These are phyloP conservation scores for Deroplatys truncata DNA, from an alignment of 2,888 invertebrate genomes.

Conservation along the genomic window DNA sequence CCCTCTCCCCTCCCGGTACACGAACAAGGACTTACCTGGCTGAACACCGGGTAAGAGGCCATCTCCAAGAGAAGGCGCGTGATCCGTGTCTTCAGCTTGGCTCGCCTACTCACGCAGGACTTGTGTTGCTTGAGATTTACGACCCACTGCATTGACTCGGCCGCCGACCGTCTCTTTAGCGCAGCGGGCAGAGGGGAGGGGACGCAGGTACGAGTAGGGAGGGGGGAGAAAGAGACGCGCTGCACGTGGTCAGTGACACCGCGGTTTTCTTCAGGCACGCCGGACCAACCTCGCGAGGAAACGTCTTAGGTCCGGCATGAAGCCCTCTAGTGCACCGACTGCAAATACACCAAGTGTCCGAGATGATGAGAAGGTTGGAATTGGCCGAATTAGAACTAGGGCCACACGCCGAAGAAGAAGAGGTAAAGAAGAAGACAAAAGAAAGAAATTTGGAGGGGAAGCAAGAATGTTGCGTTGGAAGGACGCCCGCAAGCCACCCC, in stretches of 20 bases:
- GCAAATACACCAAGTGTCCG: neutral
- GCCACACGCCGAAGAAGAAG: neutral
- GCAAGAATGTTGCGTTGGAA: neutral
- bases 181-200: neutral
- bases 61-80: slow-evolving; percentile 23
- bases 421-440: neutral
- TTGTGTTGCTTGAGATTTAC: slow-evolving; percentile 22
- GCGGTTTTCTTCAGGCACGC: neutral
- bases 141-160: slow-evolving; percentile 25
- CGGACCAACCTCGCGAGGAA: neutral
- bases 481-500: neutral
- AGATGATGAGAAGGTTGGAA: neutral
- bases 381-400: neutral
- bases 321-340: neutral
- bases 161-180: neutral
- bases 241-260: neutral
- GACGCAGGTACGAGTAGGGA: neutral
- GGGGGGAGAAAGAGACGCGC: neutral
- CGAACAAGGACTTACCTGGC: slow-evolving; percentile 16
- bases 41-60: slow-evolving; percentile 22
- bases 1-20: neutral
- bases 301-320: neutral
- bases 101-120: slow-evolving; percentile 18
- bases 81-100: slow-evolving; percentile 21
- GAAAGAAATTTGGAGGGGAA: neutral